Conservation (phyloP, 2,113 vertebrate species). For the Gopherus evgoodei region DNA sequence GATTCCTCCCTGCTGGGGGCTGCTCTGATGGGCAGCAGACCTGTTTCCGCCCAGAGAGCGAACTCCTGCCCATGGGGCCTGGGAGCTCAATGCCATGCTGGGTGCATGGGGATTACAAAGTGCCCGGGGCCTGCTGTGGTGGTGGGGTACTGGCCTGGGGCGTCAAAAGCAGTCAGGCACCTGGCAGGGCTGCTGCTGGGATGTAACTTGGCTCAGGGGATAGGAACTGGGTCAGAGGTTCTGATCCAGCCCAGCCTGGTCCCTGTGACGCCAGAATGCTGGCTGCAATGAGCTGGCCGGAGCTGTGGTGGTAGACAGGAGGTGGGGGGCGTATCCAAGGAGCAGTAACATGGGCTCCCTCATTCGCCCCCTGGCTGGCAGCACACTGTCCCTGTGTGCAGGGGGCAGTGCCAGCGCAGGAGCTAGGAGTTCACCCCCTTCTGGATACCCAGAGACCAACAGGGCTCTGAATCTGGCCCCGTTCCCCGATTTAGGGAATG, state of each 20-base stretch:
- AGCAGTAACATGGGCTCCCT: too few relatives aligned
- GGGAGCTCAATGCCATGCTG: too few relatives aligned
- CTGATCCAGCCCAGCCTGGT: background rate
- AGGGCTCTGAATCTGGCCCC: background rate
- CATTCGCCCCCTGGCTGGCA: too few relatives aligned
- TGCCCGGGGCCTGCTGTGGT: background rate
- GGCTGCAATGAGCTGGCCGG: background rate
- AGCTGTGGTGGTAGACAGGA: background rate
- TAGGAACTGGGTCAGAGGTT: background rate
- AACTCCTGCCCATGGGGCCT: background rate
- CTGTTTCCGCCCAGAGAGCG: background rate
- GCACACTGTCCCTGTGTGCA: background rate
- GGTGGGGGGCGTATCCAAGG: too few relatives aligned
- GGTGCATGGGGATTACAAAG: too few relatives aligned
- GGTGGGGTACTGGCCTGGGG: background rate
- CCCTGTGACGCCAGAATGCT: background rate
- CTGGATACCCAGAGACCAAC: background rate
- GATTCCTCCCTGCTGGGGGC: too few relatives aligned
- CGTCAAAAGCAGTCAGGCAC: background rate
- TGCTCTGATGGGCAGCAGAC: background rate
- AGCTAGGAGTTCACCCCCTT: background rate
- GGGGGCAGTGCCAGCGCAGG: background rate
- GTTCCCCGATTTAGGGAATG: background rate
- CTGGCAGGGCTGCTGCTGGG: background rate
- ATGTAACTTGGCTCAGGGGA: background rate